These are phyloP conservation scores for Oligia latruncula DNA, from an alignment of 2,888 invertebrate species.

Conservation along the genomic window DNA sequence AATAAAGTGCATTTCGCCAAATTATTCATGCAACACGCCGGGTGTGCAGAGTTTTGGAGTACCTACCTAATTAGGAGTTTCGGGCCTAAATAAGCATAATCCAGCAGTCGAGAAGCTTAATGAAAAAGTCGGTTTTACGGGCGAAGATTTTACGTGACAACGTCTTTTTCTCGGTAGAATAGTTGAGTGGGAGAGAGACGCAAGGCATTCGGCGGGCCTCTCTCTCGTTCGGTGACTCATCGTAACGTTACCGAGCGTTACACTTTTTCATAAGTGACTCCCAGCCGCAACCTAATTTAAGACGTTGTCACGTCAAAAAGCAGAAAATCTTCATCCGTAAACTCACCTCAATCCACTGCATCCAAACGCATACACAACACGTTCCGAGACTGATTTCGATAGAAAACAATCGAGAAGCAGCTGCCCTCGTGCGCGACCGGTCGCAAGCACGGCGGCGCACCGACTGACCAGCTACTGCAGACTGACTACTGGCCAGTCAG, in stretches of 20 bases:
- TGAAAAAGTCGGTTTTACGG: no score
- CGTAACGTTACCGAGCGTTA: no score
- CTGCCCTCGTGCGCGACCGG: slow-evolving; percentile 50
- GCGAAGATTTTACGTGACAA: no score
- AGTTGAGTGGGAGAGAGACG: no score
- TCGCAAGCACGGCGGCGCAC: slow-evolving; percentile 56
- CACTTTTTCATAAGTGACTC: no score
- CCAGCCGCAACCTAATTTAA: no score
- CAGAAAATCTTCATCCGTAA: slow-evolving; percentile 21
- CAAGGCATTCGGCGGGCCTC: no score
- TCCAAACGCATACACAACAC: slow-evolving; percentile 65
- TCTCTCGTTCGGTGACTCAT: no score
- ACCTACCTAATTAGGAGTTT: not conserved
- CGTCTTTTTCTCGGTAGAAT: no score
- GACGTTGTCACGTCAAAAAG: no score
- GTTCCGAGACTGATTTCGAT: slow-evolving; percentile 58
- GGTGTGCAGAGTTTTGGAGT: not conserved
- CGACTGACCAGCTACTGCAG: slow-evolving; percentile 43
- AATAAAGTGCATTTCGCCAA: slow-evolving; percentile 20
- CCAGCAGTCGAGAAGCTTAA: not conserved
- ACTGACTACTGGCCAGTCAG: not conserved
- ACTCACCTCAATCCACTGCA: slow-evolving; percentile 64
- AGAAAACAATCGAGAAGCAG: slow-evolving; percentile 48
- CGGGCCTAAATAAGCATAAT: not conserved
- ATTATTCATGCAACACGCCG: slow-evolving; percentile 15